Conservation (phyloP, 1,140 invertebrate genomes). For the Bombyx mori region ASM3026992v2 NC_085130.1:817001-817500, state of each 20-base stretch:
- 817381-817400: conserved; percentile 45
- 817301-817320: conserved; percentile 34
- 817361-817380: conserved; percentile 42
- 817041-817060: conserved; percentile 36
- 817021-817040: conserved; percentile 25
- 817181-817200: neutral
- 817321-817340: conserved; percentile 25
- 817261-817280: conserved; percentile 35
- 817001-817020: neutral
- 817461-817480: conserved; percentile 33
- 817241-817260: neutral
- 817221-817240: neutral
- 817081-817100: conserved; percentile 31
- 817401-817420: conserved; percentile 22
- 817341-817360: conserved; percentile 27
- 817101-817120: conserved; percentile 10
- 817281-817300: conserved; percentile 38
- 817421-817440: conserved; percentile 26
- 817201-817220: neutral
- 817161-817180: neutral
- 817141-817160: conserved; percentile 1
- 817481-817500: conserved; percentile 40
- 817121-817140: neutral
- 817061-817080: conserved; percentile 25
- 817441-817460: conserved; percentile 38